These are phyloP conservation scores for Crepidodera aurea DNA, from an alignment of 2,888 invertebrate species.

Conservation along the genomic window DNA sequence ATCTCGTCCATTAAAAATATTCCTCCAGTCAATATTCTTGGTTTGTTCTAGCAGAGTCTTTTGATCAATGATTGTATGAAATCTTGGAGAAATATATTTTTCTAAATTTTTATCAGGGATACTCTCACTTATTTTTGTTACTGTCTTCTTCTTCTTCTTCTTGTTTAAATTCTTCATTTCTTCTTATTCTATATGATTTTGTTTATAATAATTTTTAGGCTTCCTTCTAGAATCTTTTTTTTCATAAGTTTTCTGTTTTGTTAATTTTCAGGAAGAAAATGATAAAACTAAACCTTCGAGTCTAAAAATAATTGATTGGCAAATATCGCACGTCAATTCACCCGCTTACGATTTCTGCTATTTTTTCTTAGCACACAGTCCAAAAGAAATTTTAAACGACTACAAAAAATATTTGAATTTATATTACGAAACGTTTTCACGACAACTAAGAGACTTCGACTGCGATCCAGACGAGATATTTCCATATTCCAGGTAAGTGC, in stretches of 20 bases:
- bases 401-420: conserved; percentile 45
- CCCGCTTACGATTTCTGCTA: conserved; percentile 52
- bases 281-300: conserved; percentile 29
- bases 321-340: conserved; percentile 35
- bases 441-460: conserved; percentile 40
- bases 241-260: no score
- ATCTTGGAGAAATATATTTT: no score
- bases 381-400: conserved; percentile 45
- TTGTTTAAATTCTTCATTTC: no score
- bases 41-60: no score
- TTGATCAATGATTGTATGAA: no score
- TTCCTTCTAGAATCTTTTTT: no score
- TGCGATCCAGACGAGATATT: conserved; percentile 45
- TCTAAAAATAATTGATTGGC: conserved; percentile 46
- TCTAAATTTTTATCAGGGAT: no score
- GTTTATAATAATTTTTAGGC: neutral
- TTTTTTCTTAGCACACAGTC: conserved; percentile 48
- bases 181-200: no score
- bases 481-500: conserved; percentile 34
- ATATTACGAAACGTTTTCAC: conserved; percentile 49
- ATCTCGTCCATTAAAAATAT: no score
- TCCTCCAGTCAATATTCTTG: no score
- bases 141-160: no score
- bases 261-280: conserved; percentile 30
- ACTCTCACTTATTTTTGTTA: no score